Evolutionary conservation across 2,797 vertebrate genomes (phyloP).

Genomic region (Petrocephalus sullivani): DNA sequence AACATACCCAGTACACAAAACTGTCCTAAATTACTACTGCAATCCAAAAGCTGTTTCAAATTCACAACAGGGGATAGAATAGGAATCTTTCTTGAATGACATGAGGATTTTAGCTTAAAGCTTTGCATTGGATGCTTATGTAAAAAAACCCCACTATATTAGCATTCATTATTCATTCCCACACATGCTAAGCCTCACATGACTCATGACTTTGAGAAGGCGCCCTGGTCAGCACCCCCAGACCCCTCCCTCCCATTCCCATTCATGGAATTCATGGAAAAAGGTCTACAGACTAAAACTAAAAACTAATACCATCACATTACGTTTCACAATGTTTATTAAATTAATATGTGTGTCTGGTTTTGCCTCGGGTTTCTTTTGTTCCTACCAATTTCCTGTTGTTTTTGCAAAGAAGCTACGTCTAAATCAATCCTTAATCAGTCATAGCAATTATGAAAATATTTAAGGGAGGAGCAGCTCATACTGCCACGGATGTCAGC

Average conservation of each 20-base stretch:
- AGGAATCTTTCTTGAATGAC: conserved; percentile 50
- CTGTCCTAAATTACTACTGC: conserved; percentile 42
- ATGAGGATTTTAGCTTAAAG: conserved; percentile 54
- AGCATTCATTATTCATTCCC: no score
- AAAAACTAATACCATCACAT: conserved; percentile 3
- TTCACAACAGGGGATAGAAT: conserved; percentile 63
- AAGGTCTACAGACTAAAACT: conserved; percentile 6
- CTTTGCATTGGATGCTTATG: conserved; percentile 30
- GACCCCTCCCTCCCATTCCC: no score
- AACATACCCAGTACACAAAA: conserved; percentile 43
- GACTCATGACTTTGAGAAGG: neutral
- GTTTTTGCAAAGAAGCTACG: neutral
- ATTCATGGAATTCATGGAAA: neutral
- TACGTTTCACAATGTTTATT: neutral
- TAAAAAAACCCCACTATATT: no score
- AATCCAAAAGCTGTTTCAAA: conserved; percentile 50
- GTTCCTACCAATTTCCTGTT: neutral
- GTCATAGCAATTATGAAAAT: neutral
- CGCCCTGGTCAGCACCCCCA: neutral
- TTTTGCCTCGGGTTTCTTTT: neutral
- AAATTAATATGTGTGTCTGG: neutral
- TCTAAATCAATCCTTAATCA: neutral
- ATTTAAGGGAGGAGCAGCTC: neutral
- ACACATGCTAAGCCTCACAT: neutral
- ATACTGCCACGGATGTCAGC: neutral